Conservation (phyloP, 2,797 vertebrate genomes). For the Microctenopoma lineatum region DNA sequence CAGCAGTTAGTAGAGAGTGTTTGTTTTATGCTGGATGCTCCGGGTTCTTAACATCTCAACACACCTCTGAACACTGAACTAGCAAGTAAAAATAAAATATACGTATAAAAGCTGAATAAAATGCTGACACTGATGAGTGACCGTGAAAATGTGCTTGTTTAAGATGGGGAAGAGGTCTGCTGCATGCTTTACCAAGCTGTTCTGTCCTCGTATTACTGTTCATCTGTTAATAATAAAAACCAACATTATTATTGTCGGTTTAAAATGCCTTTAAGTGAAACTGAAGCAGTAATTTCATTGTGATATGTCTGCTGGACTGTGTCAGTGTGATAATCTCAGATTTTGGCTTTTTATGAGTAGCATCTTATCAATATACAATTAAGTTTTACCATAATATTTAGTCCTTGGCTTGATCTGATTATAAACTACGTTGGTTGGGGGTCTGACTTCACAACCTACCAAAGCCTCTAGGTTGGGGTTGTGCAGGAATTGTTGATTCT, state of each 20-base stretch:
- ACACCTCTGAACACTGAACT: slow-evolving; percentile 30
- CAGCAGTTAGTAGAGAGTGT: slow-evolving; percentile 23
- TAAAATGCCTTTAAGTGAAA: background rate
- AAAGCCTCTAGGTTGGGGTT: slow-evolving; percentile 18
- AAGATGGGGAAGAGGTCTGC: background rate
- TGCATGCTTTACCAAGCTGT: background rate
- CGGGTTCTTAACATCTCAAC: slow-evolving; percentile 19
- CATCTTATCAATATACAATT: background rate
- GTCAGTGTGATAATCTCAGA: background rate
- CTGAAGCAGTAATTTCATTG: background rate
- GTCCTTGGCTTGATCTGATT: background rate
- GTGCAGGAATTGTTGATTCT: slow-evolving; percentile 61
- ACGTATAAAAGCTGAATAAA: background rate
- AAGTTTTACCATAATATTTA: background rate
- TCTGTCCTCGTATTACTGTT: background rate
- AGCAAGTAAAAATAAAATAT: slow-evolving; percentile 25
- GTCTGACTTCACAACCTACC: slow-evolving; percentile 21
- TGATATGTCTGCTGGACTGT: background rate
- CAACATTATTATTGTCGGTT: background rate
- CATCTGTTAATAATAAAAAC: background rate
- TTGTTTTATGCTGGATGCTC: slow-evolving; percentile 17
- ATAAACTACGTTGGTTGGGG: background rate
- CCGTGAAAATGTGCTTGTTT: background rate
- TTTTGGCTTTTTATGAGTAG: slow-evolving; percentile 11
- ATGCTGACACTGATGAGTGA: background rate